A percentile compares a stretch with the other conserved stretches of the same genome.
Evolutionary conservation across 2,797 vertebrate species (phyloP).

Genomic region (Sorex maritimensis): DNA sequence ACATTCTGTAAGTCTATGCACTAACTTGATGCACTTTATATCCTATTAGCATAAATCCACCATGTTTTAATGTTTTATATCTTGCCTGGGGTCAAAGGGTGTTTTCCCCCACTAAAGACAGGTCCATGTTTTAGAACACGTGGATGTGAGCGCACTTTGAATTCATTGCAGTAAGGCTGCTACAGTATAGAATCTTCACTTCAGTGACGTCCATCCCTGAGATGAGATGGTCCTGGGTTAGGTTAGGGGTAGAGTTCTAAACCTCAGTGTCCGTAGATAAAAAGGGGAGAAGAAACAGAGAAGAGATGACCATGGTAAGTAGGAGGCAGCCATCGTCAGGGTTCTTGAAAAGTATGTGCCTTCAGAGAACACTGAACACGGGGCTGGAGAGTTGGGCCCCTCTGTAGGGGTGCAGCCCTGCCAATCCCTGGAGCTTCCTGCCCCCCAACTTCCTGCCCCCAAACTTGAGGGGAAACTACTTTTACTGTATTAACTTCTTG

Average conservation of each 20-base stretch:
- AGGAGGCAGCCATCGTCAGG: neutral
- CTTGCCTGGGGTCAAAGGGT: neutral
- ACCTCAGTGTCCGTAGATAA: neutral
- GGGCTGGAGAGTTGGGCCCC: neutral
- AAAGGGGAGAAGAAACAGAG: neutral
- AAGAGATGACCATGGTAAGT: neutral
- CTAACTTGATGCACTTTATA: neutral
- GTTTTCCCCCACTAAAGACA: neutral
- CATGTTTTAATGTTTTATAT: conserved; percentile 31
- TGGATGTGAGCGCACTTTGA: conserved; percentile 24
- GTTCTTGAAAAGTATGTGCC: too few species aligned
- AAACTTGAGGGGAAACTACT: neutral
- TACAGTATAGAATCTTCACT: neutral
- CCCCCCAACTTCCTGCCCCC: neutral
- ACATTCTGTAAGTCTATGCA: neutral
- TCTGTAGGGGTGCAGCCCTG: accelerated
- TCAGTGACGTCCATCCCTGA: neutral
- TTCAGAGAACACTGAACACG: neutral
- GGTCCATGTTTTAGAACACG: neutral
- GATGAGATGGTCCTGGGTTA: neutral
- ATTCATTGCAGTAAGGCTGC: neutral
- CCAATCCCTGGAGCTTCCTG: neutral
- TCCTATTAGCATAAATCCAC: neutral
- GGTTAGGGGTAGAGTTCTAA: neutral
- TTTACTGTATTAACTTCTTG: neutral